Percentiles rank a stretch among this genome's conserved stretches.
These are phyloP conservation scores for Varroa destructor DNA, from an alignment of 1,140 invertebrate species.

Conservation along the genomic window DNA sequence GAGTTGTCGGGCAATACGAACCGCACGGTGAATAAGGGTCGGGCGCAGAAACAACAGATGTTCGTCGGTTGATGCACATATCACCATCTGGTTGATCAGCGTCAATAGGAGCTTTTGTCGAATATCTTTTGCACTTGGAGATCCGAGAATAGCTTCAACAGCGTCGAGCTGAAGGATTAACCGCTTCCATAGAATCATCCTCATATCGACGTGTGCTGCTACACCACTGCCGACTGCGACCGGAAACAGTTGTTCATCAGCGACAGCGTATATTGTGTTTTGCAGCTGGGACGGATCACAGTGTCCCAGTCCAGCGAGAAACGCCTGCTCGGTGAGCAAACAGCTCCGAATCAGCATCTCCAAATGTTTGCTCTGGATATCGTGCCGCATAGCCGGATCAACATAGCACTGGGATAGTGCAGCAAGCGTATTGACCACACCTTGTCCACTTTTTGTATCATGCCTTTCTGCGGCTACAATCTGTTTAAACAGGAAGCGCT, in stretches of 20 bases:
- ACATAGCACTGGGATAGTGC: neutral
- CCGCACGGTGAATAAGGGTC: neutral
- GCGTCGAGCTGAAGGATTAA: neutral
- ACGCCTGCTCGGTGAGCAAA: neutral
- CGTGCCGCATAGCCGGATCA: conserved; percentile 5
- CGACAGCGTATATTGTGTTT: conserved; percentile 11
- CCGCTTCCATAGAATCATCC: conserved; percentile 11
- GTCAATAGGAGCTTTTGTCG: neutral
- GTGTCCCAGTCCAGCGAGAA: neutral
- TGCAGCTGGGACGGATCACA: neutral
- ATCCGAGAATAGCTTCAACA: conserved; percentile 8
- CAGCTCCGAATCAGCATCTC: conserved; percentile 15
- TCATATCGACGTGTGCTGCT: neutral
- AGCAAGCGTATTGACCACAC: neutral
- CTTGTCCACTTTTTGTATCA: neutral
- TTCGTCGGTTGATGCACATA: neutral
- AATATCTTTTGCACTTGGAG: neutral
- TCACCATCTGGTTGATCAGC: conserved; percentile 1
- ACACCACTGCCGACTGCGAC: neutral
- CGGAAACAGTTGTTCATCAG: neutral
- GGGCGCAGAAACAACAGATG: conserved; percentile 12
- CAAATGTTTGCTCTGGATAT: conserved; percentile 2
- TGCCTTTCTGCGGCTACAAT: neutral
- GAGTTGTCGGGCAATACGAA: neutral
- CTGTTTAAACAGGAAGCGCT: conserved; percentile 23